A percentile compares a stretch with the other conserved stretches of the same genome.
These are phyloP conservation scores for Morus bassanus DNA, from an alignment of 2,797 vertebrate genomes.

Conservation along the genomic window DNA sequence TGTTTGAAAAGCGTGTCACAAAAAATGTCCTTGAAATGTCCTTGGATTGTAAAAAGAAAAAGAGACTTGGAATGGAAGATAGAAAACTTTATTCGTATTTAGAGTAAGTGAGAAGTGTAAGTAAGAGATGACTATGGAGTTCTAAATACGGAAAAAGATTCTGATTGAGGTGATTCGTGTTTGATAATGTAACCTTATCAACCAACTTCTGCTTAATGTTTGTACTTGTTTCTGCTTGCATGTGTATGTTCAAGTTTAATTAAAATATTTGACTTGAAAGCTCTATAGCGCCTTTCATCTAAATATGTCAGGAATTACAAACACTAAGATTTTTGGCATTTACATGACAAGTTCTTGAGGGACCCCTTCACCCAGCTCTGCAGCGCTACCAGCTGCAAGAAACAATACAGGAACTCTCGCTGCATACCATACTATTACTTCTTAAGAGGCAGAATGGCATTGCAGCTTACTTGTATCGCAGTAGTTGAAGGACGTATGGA, in stretches of 20 bases:
- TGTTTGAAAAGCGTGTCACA: neutral
- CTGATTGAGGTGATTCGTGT: neutral
- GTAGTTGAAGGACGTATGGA: neutral
- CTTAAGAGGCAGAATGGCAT: neutral
- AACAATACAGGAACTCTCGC: neutral
- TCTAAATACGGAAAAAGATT: neutral
- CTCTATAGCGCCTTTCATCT: constrained; percentile 60
- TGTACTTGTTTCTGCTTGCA: constrained; percentile 44
- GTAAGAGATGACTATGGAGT: neutral
- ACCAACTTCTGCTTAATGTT: neutral
- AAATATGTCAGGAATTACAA: constrained; percentile 7
- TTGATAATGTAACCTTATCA: constrained; percentile 35
- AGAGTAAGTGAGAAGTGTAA: neutral
- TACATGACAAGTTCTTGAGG: neutral
- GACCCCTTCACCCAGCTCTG: neutral
- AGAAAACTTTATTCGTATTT: neutral
- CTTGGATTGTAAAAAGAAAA: neutral
- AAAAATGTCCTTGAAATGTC: neutral
- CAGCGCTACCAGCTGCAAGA: neutral
- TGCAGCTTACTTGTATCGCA: neutral
- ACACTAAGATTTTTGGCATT: neutral
- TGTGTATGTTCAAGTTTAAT: constrained; percentile 60
- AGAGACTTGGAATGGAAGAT: neutral
- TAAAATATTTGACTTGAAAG: constrained; percentile 64
- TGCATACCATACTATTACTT: rapidly evolving